A percentile compares a stretch with the other conserved stretches of the same genome.
Evolutionary conservation across 1,140 invertebrate species (phyloP).

Genomic region (Hypsibius dujardini): DNA sequence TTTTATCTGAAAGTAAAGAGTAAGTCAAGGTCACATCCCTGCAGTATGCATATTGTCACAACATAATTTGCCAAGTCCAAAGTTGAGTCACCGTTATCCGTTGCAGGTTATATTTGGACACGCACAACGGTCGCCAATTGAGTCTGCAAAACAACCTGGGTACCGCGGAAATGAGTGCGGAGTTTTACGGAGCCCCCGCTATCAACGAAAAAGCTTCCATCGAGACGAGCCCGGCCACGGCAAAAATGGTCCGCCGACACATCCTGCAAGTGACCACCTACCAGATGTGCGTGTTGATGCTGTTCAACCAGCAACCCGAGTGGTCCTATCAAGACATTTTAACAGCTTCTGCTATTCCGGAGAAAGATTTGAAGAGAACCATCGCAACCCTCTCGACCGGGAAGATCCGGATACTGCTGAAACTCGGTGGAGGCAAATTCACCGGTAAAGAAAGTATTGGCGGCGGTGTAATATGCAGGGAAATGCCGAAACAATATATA

Average conservation of each 20-base stretch:
- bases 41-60: background rate
- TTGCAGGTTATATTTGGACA: slow-evolving; percentile 6
- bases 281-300: slow-evolving; percentile 5
- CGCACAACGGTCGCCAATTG: background rate
- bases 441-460: background rate
- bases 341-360: background rate
- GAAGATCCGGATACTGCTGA: background rate
- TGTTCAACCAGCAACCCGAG: slow-evolving; percentile 1
- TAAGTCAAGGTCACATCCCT: too few relatives aligned
- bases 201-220: background rate
- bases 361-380: background rate
- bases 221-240: background rate
- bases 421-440: background rate
- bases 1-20: too few relatives aligned
- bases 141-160: slow-evolving; percentile 9
- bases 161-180: background rate
- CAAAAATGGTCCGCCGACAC: background rate
- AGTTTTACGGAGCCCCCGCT: background rate
- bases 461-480: too few relatives aligned
- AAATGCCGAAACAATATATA: too few relatives aligned
- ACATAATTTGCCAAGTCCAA: too few relatives aligned
- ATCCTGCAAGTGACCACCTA: slow-evolving; percentile 3
- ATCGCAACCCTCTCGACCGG: background rate
- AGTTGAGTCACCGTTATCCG: background rate
- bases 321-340: slow-evolving; percentile 9